Conservation (phyloP, 1,140 invertebrate genomes). For the Rhopalosiphum padi region DNA sequence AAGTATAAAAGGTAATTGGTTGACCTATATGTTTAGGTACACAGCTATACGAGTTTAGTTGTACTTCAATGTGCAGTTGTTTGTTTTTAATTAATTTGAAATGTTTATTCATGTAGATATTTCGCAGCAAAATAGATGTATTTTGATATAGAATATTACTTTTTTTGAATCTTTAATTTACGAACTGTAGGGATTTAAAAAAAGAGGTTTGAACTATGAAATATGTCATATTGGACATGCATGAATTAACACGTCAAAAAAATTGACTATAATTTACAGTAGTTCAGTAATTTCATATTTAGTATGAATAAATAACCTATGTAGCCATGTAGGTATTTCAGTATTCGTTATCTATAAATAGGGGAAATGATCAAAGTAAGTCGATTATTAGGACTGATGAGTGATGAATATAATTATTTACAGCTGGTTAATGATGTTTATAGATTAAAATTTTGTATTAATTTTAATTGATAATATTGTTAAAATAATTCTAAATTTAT, state of each 20-base stretch:
- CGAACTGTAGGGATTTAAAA: background rate
- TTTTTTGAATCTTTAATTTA: slow-evolving; percentile 12
- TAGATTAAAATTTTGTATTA: background rate
- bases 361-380: background rate
- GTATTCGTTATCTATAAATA: background rate
- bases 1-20: slow-evolving; percentile 6
- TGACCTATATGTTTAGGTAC: slow-evolving; percentile 32
- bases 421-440: background rate
- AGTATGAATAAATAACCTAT: background rate
- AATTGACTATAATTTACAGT: background rate
- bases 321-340: background rate
- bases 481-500: background rate
- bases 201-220: background rate
- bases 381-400: background rate
- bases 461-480: background rate
- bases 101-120: background rate
- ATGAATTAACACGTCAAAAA: background rate
- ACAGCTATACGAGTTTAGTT: background rate
- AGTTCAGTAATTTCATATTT: background rate
- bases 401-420: background rate
- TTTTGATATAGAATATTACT: background rate
- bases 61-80: background rate
- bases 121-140: background rate
- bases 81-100: slow-evolving; percentile 8
- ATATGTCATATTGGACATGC: background rate